Evolutionary conservation across 2,113 vertebrate species (phyloP), one percentile per base, ranked within the genome.

Genomic region (Pontoporia blainvillei): DNA sequence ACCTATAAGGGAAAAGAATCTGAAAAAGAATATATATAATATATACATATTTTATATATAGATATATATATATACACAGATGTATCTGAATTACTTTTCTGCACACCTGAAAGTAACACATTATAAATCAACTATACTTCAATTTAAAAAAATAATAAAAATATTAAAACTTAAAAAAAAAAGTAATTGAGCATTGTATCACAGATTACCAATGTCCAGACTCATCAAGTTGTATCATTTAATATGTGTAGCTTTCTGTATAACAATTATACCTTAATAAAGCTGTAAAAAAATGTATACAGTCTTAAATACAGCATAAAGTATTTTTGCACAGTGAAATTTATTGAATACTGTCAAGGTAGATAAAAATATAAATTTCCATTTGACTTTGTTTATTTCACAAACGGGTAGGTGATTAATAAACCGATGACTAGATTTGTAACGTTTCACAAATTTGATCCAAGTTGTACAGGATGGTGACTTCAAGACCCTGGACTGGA

Each of bases 351-450:
- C 39, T 69, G 8, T 87, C 34, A 67, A 67, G 27, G 44, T 31
- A 96, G 49, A 27, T 85, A 91, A 84, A 96, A 57, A 52, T n/a
- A 49, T 66, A 91, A 44, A 78, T 96, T 92, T 20, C 6, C 57
- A 44, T 23, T 86, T 83, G 54, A 34, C 41, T 83, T 91, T 64
- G 31, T 25, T 93, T 78, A 20, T 18, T 39, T 73, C 36, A 79
- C 25, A 52, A 92, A 7, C 66, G 36, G 18, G 8, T 72, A 49
- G 21, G 54, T 84, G 34, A 76, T 87, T 59, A 87, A 71, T 73
- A 83, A 83, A 49, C 79, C 94, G 46, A 86, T 52, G 52, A 81
- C 41, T 72, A 91, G 82, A 93, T 93, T 78, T 85, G 69, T 67
- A 86, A 54, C 18, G 92, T 96, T 92, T 89, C 54, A 72, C 25